These are phyloP conservation scores for Telmatochromis sp. DNA, from an alignment of 2,113 vertebrate species.

Conservation along the genomic window DNA sequence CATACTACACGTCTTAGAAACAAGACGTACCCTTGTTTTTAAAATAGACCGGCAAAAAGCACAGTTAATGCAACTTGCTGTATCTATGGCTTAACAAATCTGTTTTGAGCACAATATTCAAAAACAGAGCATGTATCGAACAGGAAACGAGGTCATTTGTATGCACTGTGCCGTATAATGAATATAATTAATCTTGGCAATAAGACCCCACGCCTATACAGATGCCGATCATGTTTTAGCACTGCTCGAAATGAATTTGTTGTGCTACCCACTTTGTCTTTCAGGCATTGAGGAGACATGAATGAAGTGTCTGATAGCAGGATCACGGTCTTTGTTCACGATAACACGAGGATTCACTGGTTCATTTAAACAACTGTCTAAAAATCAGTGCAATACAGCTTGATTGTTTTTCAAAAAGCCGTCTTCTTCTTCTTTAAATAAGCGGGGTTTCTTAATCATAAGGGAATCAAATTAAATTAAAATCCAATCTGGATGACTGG, in stretches of 20 bases:
- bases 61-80: not conserved
- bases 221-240: constrained; percentile 67
- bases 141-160: constrained; percentile 47
- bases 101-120: constrained; percentile 21
- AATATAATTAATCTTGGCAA: constrained; percentile 60
- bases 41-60: not conserved
- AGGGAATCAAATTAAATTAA: constrained; percentile 52
- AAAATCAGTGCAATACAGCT: constrained; percentile 42
- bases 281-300: constrained; percentile 54
- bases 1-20: not conserved
- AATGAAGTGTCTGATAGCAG: constrained; percentile 64
- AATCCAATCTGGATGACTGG: constrained; percentile 32
- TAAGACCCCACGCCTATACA: constrained; percentile 45
- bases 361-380: constrained; percentile 58
- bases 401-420: constrained; percentile 50
- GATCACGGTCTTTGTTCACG: constrained; percentile 60
- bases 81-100: not conserved
- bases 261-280: constrained; percentile 70
- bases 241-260: constrained; percentile 64
- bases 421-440: not conserved
- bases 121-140: constrained; percentile 32
- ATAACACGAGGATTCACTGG: constrained; percentile 49
- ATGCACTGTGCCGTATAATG: constrained; percentile 45
- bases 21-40: not conserved
- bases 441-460: constrained; percentile 42